Evolutionary conservation across 2,113 vertebrate genomes (phyloP), one percentile per base, ranked within the genome.

Genomic region (Uria lomvia): DNA sequence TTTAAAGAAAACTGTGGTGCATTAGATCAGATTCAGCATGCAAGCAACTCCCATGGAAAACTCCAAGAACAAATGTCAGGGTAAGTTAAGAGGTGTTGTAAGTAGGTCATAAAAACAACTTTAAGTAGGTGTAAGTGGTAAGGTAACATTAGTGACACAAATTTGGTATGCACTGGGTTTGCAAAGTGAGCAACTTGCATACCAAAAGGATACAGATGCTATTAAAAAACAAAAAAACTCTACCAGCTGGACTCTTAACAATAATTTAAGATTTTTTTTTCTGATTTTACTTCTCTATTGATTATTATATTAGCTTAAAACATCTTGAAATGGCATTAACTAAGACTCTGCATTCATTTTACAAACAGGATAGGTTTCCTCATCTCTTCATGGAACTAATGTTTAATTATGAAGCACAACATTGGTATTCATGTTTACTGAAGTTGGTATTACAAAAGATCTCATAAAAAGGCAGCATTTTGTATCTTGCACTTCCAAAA

Each of bases 71-170:
- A 93, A 93, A 90, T 47, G 50, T 53, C 49, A 36, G 23, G 20
- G 14, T 30, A 62, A 72, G 42, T 62, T 62, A 90, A 86, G 45
- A 72, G 42, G 38, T 76, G 55, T 23, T 74, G 15, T 38, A 97
- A 95, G 71, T 45, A 94, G 78, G 49, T 88, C 58, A 95, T 79
- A 83, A 88, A 91, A 92, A 30, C 71, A 93, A 93, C 36, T 79
- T 70, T 86, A 86, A 94, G 74, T 62, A 92, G 58, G 78, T 72
- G 27, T 40, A 88, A 93, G 70, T 40, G n/a, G 77, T 59, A 94
- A 91, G 52, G 85, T 85, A 95, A 79, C 36, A 12, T 4, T 77
- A 87, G 55, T 43, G 67, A 88, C 38, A 87, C 22, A 49, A 56
- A 68, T 40, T 73, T 62, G 71, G 43, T 60, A 85, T 32, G 43